Evolutionary conservation across 1,140 invertebrate genomes (phyloP), one percentile per base, ranked within the genome.

Genomic region (Lepidostoma basale): DNA sequence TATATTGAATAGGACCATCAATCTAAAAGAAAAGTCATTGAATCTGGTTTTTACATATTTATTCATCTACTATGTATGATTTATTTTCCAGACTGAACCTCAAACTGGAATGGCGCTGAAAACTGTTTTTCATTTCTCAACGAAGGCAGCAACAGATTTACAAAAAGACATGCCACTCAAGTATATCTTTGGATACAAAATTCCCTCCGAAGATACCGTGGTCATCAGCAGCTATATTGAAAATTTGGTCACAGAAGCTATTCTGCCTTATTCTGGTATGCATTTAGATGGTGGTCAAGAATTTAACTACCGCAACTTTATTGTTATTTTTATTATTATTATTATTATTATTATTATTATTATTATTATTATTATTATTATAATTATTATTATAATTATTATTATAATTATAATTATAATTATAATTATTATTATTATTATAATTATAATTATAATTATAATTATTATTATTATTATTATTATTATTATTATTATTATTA

Each of bases 261-360:
- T 72, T 66, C 28, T 72, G 9, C 70, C 70, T 66, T 72, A 52
- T 47, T 72, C 70, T 26, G 66, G 70, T 72, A 59, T 3, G 30
- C 10, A 22, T 36, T 36, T 36, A 36, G 10, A 36, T 36, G n/a
- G n/a, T n/a, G n/a, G n/a, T n/a, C n/a, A n/a, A n/a, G 6, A 36
- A 54, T 23, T 20, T 33, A 33, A 28, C 33, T n/a, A 8, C 42
- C 8, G 9, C 6, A 45, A 9, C 42, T 10, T 9, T 10, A 6
- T 45, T 10, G 8, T 18, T 45, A 9, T 16, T 54, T 8, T 22
- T 23, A 12, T 23, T 8, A 23, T 54, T 8, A 23, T 54, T n/a
- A n/a, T n/a, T n/a, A n/a, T n/a, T n/a, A n/a, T n/a, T n/a, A n/a
- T n/a, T n/a, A n/a, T n/a, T n/a, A n/a, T n/a, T n/a, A n/a, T n/a